A percentile compares a stretch with the other conserved stretches of the same genome.
These are phyloP conservation scores for Glyphotaelius pellucidus DNA, from an alignment of 2,888 invertebrate species.

Conservation along the genomic window DNA sequence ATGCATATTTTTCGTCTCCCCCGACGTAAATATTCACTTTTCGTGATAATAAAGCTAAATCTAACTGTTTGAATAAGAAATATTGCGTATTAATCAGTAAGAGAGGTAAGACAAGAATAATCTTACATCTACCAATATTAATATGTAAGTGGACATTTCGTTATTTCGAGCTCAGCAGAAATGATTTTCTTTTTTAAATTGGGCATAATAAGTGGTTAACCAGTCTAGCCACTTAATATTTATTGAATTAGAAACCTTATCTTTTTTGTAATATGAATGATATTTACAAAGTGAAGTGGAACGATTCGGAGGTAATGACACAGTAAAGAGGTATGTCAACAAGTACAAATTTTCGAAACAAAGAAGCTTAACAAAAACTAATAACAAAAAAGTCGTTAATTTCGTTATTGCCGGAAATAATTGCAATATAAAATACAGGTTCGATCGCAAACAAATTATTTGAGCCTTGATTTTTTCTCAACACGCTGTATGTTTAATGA, in stretches of 20 bases:
- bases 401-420: constrained; percentile 27
- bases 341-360: neutral
- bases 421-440: neutral
- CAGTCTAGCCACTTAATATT: neutral
- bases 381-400: neutral
- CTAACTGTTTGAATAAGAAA: too few species aligned
- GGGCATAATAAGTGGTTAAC: neutral
- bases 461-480: constrained; percentile 32
- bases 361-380: neutral
- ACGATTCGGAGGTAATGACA: neutral
- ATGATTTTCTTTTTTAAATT: neutral
- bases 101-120: too few species aligned
- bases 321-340: neutral
- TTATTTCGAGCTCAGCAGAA: neutral
- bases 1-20: too few species aligned
- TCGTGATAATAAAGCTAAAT: too few species aligned
- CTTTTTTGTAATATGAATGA: neutral
- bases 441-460: neutral
- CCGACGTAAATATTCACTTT: too few species aligned
- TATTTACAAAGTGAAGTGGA: neutral
- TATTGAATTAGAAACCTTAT: neutral
- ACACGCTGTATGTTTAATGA: constrained; percentile 32
- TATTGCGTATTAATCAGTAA: too few species aligned
- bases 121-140: too few species aligned
- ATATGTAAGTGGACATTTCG: neutral